phyloP scores from a whole-genome alignment of 2,888 invertebrate species.

The Anagyrus pseudococci region DNA sequence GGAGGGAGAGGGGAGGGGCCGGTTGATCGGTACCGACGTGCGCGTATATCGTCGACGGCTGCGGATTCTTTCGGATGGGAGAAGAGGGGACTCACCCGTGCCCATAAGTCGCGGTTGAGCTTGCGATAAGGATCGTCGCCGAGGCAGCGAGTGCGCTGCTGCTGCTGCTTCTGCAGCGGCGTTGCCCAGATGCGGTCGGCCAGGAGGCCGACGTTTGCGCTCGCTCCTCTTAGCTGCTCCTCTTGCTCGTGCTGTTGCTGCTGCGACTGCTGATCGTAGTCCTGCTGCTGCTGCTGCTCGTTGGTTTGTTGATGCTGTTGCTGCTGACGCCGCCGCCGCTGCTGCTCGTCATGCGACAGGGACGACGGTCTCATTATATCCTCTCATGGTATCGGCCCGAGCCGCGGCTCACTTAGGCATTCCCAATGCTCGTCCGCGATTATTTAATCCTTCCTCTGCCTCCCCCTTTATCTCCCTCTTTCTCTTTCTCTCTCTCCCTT shows the following conservation, averaged over 20 bases:
- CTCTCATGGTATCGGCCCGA: constrained; percentile 22
- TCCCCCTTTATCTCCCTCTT: too few relatives aligned
- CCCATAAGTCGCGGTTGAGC: constrained; percentile 54
- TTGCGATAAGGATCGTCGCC: constrained; percentile 51
- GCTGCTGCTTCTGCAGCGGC: constrained; percentile 45
- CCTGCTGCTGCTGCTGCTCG: too few relatives aligned
- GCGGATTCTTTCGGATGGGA: too few relatives aligned
- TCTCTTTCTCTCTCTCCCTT: neutral
- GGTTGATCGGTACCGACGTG: neutral
- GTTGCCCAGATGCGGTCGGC: constrained; percentile 54
- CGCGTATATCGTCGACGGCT: neutral
- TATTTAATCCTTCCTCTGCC: too few relatives aligned
- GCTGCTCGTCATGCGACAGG: constrained; percentile 35
- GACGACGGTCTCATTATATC: constrained; percentile 34
- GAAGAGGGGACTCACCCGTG: constrained; percentile 52
- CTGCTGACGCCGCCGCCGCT: too few relatives aligned
- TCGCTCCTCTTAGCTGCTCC: constrained; percentile 45
- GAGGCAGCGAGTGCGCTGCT: too few relatives aligned
- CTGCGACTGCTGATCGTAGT: too few relatives aligned
- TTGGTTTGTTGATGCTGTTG: too few relatives aligned
- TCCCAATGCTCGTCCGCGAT: too few relatives aligned
- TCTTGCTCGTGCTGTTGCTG: constrained; percentile 31
- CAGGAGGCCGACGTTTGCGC: constrained; percentile 55
- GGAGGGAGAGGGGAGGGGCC: too few relatives aligned
- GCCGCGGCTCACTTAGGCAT: neutral